Evolutionary conservation across 2,113 vertebrate genomes (phyloP), one percentile per base, ranked within the genome.

Genomic region (Paramisgurnus dabryanus): DNA sequence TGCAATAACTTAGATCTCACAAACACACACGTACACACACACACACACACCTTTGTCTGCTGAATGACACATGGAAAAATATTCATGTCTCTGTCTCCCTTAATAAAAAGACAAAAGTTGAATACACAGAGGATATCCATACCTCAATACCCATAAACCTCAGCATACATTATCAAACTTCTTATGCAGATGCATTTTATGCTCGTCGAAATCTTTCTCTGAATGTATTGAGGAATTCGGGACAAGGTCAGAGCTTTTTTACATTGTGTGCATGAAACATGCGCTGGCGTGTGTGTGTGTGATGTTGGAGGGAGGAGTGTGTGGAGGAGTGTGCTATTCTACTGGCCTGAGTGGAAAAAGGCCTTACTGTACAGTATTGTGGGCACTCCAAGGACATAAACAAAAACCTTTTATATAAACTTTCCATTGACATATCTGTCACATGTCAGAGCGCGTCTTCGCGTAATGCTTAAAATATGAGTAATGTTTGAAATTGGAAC

Each of bases 231-330:
- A 80, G 68, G 60, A 3, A 55, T 64, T 17, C 57, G 41, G 80
- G 71, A 67, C 83, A 82, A 82, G 80, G 80, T 82, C 66, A 72
- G 67, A 57, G 13, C 40, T 80, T 58, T 84, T 84, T 78, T 81
- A 57, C 47, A 1, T 66, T 17, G 34, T 13, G 79, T 45, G 69
- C 76, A 58, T 58, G n/a, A 58, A 17, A 18, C 55, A 58, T 58
- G 55, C 18, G 55, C 55, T 58, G 22, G 22, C 3, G 11, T 15
- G 64, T 69, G n/a, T 80, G 13, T 49, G 63, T 15, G 43, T 67
- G 73, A 27, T 53, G 45, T 47, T 27, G 13, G 27, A 73, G 81
- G 47, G 53, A 17, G 45, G 83, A 80, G 72, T 53, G 43, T 64
- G 72, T 67, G 80, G 82, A 77, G 77, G 80, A 55, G 77, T 67